These are phyloP conservation scores for Blennius ocellaris DNA, from an alignment of 2,113 vertebrate genomes.

Conservation along the genomic window DNA sequence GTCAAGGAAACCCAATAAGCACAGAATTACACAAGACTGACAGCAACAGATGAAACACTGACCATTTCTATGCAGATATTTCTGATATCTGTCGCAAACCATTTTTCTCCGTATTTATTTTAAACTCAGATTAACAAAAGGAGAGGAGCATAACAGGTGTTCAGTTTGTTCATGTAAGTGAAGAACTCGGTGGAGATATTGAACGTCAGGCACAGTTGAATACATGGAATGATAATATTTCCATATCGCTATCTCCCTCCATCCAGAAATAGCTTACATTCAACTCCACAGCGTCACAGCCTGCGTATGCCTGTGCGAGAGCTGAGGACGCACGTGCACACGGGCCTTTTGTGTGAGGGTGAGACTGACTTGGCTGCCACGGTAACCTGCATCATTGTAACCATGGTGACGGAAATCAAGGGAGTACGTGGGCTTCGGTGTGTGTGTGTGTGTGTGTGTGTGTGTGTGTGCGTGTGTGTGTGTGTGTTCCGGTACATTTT, in stretches of 20 bases:
- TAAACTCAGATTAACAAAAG: background rate
- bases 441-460: constrained; percentile 34
- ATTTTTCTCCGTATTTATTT: background rate
- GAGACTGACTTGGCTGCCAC: constrained; percentile 64
- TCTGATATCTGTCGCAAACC: background rate
- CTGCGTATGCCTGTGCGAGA: constrained; percentile 27
- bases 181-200: background rate
- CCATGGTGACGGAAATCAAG: constrained; percentile 65
- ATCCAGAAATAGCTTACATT: constrained; percentile 43
- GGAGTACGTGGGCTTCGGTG: background rate
- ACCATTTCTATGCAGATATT: background rate
- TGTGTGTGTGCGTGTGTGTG: constrained; percentile 37
- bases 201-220: background rate
- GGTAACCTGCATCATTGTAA: constrained; percentile 78
- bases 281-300: constrained; percentile 46
- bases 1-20: background rate
- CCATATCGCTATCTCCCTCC: background rate
- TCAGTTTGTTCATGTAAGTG: background rate
- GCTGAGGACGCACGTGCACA: constrained; percentile 20
- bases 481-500: constrained; percentile 28
- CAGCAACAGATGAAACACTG: constrained; percentile 13
- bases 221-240: constrained; percentile 1
- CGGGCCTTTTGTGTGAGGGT: constrained; percentile 41
- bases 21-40: background rate
- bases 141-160: background rate